Base-by-base conservation (phyloP, 2,797 vertebrate genomes). In the Myripristis murdjan region DNA sequence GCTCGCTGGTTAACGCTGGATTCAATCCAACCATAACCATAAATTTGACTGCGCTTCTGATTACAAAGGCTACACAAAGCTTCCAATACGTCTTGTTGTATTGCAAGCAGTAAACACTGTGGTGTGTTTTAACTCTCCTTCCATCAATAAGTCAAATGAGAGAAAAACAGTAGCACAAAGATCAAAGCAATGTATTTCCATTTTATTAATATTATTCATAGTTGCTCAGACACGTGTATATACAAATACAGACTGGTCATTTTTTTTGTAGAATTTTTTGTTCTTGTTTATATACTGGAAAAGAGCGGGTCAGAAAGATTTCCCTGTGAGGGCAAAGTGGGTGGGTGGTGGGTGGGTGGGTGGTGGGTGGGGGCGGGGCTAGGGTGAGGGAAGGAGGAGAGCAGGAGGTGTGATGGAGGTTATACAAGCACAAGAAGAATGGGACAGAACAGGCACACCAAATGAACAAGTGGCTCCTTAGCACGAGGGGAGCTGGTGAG, bases 161-260 rank as follows among this genome's bases (percentile, higher is more conserved):
- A 66, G 11, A 70, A 62, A 49, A 73, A 62, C 24, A 69, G 49
- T 20, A 63, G 37, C 70, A 87, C 72, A 91, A 87, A 73, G 85
- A 90, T 95, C 93, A 96, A 97, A 96, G 95, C 93, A 94, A 95
- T 95, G 95, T 87, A 86, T 91, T 89, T 91, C 82, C 85, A 73
- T 93, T 92, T 92, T 92, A 96, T 95, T 98, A 81, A 97, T 96
- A 97, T 97, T 97, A 97, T 95, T 97, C 97, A 97, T 98, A 97
- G 94, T 96, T 97, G 96, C 96, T 97, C 94, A 96, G 97, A 98
- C 97, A 99, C 88, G 94, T 98, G 96, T 98, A 98, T 98, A 97
- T 99, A 99, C 97, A 99, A 97, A 98, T 96, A 98, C 97, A 98
- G 96, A 96, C 91, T 61, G 89, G 90, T 92, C 61, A 64, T 92